phyloP scores from a whole-genome alignment of 2,113 vertebrate genomes.

The Pachypanchax playfairii region DNA sequence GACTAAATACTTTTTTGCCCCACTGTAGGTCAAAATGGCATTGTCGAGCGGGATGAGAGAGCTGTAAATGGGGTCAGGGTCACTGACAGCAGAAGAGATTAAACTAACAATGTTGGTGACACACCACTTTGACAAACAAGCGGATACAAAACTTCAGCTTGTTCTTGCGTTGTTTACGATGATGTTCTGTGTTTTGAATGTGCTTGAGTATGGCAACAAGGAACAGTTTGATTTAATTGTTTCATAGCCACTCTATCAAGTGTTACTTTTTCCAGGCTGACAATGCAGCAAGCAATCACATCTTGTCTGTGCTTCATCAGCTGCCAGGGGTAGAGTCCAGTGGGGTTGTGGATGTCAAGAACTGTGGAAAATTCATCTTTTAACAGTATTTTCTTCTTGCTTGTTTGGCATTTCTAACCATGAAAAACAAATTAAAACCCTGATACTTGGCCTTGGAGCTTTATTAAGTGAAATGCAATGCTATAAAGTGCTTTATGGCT shows the following conservation, averaged over 20 bases:
- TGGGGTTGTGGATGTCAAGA: too few species aligned
- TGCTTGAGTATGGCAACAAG: slow-evolving; percentile 3
- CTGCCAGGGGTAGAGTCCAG: too few species aligned
- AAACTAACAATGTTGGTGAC: slow-evolving; percentile 29
- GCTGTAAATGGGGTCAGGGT: slow-evolving; percentile 48
- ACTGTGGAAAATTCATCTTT: too few species aligned
- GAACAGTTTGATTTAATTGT: neutral
- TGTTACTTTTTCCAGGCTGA: slow-evolving; percentile 9
- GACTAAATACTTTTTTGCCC: too few species aligned
- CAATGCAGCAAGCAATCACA: too few species aligned
- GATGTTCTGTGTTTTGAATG: slow-evolving; percentile 18
- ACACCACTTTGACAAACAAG: slow-evolving; percentile 16
- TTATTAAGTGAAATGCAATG: too few species aligned
- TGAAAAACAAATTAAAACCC: too few species aligned
- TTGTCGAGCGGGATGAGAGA: slow-evolving; percentile 19
- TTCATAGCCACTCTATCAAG: neutral
- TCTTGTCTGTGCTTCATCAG: too few species aligned
- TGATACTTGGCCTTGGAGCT: too few species aligned
- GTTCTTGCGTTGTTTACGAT: slow-evolving; percentile 3
- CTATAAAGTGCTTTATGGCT: too few species aligned
- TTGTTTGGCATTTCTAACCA: too few species aligned
- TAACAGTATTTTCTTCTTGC: too few species aligned
- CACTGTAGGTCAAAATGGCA: slow-evolving; percentile 52
- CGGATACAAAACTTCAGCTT: slow-evolving; percentile 19
- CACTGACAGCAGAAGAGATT: slow-evolving; percentile 47